A percentile compares a stretch with the other conserved stretches of the same genome.
Evolutionary conservation across 2,888 invertebrate genomes (phyloP).

Genomic region (Stegophylla sp.): DNA sequence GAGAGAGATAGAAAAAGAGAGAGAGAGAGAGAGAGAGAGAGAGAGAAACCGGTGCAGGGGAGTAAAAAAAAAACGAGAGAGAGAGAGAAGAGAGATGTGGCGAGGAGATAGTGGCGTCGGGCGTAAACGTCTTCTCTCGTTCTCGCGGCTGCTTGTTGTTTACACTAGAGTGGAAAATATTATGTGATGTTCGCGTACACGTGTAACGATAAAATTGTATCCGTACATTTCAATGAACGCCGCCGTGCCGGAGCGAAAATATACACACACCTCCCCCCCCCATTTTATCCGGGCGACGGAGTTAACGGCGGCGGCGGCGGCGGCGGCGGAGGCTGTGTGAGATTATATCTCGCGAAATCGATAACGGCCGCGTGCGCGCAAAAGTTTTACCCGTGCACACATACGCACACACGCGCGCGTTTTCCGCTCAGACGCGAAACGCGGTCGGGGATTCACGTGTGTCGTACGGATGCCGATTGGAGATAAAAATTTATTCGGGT

Average conservation of each 20-base stretch:
- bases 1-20: neutral
- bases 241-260: neutral
- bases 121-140: constrained; percentile 12
- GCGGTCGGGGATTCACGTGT: too few relatives aligned
- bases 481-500: neutral
- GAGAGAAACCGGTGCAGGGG: neutral
- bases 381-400: neutral
- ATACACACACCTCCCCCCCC: neutral
- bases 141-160: constrained; percentile 14
- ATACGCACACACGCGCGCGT: neutral
- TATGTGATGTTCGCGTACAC: neutral
- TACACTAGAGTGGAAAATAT: constrained; percentile 29
- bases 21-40: neutral
- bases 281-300: neutral
- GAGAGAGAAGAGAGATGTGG: too few relatives aligned
- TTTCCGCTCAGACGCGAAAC: neutral
- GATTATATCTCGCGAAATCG: constrained; percentile 43
- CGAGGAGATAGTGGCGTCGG: neutral
- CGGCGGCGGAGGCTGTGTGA: neutral
- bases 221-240: constrained; percentile 33
- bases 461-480: neutral
- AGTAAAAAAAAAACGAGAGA: neutral
- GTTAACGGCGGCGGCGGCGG: too few relatives aligned
- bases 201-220: constrained; percentile 34
- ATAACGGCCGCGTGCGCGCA: constrained; percentile 8